A percentile compares a stretch with the other conserved stretches of the same genome.
Evolutionary conservation across 92 coral and sea anemone genomes (phyloP).

Genomic region (Siderastrea radians): DNA sequence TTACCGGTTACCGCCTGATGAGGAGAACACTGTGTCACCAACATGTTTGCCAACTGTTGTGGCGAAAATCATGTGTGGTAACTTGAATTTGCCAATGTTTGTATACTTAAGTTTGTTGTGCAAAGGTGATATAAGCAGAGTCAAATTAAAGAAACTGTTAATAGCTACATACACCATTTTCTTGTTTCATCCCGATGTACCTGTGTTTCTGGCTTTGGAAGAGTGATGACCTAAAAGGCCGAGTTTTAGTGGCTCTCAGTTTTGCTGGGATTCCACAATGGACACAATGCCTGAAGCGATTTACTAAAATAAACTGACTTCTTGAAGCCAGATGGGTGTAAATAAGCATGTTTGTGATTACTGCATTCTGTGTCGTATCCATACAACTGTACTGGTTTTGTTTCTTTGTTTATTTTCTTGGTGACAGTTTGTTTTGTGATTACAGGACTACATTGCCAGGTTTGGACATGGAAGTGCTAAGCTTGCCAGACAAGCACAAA

Average conservation of each 20-base stretch:
- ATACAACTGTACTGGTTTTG: no score
- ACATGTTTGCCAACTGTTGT: no score
- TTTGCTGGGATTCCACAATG: constrained; percentile 67
- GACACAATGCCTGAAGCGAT: constrained; percentile 89
- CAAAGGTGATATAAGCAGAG: no score
- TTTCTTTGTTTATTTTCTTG: neutral
- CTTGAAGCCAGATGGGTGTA: constrained; percentile 28
- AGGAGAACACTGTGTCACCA: no score
- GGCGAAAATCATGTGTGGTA: no score
- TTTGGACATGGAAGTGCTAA: constrained; percentile 99
- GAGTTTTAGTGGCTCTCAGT: constrained; percentile 84
- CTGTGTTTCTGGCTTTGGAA: constrained; percentile 25
- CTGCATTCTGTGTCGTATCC: neutral
- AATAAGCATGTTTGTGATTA: no score
- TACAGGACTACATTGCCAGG: constrained; percentile 96
- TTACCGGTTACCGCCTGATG: no score
- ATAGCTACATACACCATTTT: no score
- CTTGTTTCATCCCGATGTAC: no score
- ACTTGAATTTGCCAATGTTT: no score
- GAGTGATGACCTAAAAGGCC: constrained; percentile 96
- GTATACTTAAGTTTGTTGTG: no score
- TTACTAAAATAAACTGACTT: constrained; percentile 60
- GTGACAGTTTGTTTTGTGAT: neutral
- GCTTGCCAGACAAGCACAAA: constrained; percentile 99
- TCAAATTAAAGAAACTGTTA: no score